phyloP scores from a whole-genome alignment of 2,797 vertebrate genomes.

The Rallus crepitans region DNA sequence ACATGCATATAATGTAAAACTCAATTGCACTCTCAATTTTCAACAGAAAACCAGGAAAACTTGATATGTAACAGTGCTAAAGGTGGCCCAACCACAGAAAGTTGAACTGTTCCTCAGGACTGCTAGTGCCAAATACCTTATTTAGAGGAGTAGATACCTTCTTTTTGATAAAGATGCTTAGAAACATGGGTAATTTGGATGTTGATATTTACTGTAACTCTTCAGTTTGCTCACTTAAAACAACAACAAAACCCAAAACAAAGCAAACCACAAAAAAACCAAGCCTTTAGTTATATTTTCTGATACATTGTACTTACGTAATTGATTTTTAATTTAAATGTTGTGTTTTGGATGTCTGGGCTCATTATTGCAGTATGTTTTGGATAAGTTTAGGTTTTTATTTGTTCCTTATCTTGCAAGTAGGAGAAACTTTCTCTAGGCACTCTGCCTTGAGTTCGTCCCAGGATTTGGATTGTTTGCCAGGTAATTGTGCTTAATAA shows the following conservation, averaged over 20 bases:
- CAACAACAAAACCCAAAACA: neutral
- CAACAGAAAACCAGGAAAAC: neutral
- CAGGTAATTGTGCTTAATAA: constrained; percentile 4
- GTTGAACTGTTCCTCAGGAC: neutral
- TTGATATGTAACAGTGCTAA: neutral
- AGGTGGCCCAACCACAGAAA: neutral
- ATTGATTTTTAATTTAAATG: neutral
- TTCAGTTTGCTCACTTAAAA: neutral
- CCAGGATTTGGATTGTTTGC: neutral
- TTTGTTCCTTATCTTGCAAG: neutral
- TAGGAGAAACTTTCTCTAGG: neutral
- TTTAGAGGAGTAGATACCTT: neutral
- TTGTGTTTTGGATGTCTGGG: neutral
- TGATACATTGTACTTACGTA: neutral
- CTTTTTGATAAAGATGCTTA: neutral
- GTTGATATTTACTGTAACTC: neutral
- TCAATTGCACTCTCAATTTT: neutral
- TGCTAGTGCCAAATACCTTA: neutral
- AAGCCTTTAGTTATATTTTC: neutral
- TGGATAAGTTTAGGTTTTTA: neutral
- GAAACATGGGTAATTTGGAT: neutral
- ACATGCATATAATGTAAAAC: neutral
- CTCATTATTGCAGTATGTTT: neutral
- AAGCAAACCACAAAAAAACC: no score
- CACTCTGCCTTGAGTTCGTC: neutral